Base-by-base conservation (phyloP, 2,888 invertebrate species). In the Amblyjoppa fuscipennis region DNA sequence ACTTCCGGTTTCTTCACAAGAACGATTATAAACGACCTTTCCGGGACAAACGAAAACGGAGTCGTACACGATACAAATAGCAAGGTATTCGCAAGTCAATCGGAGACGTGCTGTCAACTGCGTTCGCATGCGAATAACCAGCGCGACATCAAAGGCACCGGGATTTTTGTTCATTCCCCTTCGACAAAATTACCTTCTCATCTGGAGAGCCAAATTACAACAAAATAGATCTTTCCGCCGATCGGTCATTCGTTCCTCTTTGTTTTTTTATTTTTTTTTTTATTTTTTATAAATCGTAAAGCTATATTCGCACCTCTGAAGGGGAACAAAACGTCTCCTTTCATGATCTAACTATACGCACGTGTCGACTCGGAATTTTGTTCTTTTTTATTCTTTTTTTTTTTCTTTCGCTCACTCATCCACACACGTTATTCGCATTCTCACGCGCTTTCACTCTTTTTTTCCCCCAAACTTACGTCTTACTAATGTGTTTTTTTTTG, bases 81-180 rank as follows among this genome's bases (percentile, higher is more conserved):
- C 41, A 76, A 49, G 64, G 51, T 76, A 64, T 66, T 76, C 51
- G 74, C 61, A 45, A 75, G 59, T 64, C 20, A 75, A 64, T 85
- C 70, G 78, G 70, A 81, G 81, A 85, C 78, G 70, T 76, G 53
- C 41, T 51, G 69, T 75, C 68, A 81, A 51, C 80, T 11, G 86
- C 81, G 70, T 88, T 87, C 83, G 80, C 88, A 83, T 89, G 84
- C 89, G 88, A 84, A 87, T 87, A 89, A 86, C 91, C 91, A 91
- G 91, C 90, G 90, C 91, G 89, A 90, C 89, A 86, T 85, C 86
- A 88, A 91, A 91, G 91, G 91, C 91, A 91, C 91, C 87, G 91
- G 91, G 88, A 88, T 90, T 88, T 88, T 89, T 49, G 5, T 88
- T 85, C 83, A 70, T 88, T 84, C 79, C 89, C 83, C 87, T 76